These are phyloP conservation scores for Arctocebus calabarensis DNA, from an alignment of 2,797 vertebrate species.

Conservation along the genomic window DNA sequence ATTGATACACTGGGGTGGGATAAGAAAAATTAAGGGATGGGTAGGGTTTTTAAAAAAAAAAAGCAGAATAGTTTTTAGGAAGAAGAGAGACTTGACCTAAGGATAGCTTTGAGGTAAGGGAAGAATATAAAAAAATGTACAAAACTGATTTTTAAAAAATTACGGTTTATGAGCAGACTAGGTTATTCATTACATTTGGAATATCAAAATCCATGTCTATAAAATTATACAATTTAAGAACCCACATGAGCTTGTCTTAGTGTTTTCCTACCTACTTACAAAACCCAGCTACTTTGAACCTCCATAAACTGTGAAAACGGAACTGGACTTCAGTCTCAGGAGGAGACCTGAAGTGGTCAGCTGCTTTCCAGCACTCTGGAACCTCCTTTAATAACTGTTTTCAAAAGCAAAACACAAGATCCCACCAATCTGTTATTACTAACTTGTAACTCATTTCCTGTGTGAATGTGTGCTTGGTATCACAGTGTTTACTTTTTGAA, in stretches of 20 bases:
- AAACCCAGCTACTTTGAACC: neutral
- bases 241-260: neutral
- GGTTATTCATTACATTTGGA: slow-evolving; percentile 39
- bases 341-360: neutral
- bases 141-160: slow-evolving; percentile 2
- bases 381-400: slow-evolving; percentile 38
- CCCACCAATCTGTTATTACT: neutral
- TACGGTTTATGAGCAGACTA: neutral
- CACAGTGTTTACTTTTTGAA: slow-evolving; percentile 10
- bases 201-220: slow-evolving; percentile 23
- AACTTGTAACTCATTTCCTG: neutral
- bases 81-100: slow-evolving; percentile 5
- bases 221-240: slow-evolving; percentile 44
- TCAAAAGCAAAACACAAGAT: neutral
- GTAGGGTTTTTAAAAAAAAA: neutral
- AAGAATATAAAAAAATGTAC: neutral
- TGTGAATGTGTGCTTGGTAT: neutral
- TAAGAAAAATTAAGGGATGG: neutral
- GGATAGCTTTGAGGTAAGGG: neutral
- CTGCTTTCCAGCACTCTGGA: neutral
- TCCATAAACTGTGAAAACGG: slow-evolving; percentile 30
- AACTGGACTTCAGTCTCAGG: neutral
- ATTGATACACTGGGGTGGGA: neutral
- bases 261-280: slow-evolving; percentile 29
- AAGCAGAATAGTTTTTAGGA: neutral